These are phyloP conservation scores for Peromyscus melanophrys DNA, from an alignment of 2,797 vertebrate genomes.

Conservation along the genomic window DNA sequence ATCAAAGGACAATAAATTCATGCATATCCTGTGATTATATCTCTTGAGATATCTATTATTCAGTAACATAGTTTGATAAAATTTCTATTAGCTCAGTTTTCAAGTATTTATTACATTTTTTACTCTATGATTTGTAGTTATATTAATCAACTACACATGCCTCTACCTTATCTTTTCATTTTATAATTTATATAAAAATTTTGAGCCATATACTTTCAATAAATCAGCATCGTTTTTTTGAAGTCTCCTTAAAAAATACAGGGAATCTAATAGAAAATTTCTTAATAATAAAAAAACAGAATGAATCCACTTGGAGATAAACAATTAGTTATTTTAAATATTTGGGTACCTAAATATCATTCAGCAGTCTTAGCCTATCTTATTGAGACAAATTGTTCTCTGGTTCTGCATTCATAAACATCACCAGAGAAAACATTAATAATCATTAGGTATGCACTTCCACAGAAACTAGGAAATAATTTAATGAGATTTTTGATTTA, in stretches of 20 bases:
- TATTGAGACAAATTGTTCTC: conserved; percentile 77
- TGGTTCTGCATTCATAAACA: conserved; percentile 73
- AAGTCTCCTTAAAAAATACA: background rate
- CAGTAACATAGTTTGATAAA: background rate
- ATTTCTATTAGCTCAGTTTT: conserved; percentile 19
- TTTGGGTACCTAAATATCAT: conserved; percentile 70
- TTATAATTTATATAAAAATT: conserved; percentile 54
- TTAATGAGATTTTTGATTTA: conserved; percentile 74
- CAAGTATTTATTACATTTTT: background rate
- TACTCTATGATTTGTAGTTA: background rate
- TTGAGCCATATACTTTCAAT: conserved; percentile 1
- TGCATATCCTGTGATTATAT: background rate
- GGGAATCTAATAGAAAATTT: no score
- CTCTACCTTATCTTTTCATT: conserved; percentile 6
- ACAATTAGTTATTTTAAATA: conserved; percentile 75
- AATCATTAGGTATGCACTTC: conserved; percentile 70
- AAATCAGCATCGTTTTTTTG: background rate
- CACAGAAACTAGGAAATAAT: conserved; percentile 63
- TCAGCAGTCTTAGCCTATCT: conserved; percentile 62
- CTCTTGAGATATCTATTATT: conserved; percentile 9
- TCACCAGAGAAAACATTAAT: conserved; percentile 73
- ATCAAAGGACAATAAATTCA: background rate
- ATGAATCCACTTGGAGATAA: conserved; percentile 43
- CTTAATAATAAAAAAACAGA: no score
- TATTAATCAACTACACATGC: background rate